Conservation (phyloP, 2,113 vertebrate genomes). For the Garra rufa region DNA sequence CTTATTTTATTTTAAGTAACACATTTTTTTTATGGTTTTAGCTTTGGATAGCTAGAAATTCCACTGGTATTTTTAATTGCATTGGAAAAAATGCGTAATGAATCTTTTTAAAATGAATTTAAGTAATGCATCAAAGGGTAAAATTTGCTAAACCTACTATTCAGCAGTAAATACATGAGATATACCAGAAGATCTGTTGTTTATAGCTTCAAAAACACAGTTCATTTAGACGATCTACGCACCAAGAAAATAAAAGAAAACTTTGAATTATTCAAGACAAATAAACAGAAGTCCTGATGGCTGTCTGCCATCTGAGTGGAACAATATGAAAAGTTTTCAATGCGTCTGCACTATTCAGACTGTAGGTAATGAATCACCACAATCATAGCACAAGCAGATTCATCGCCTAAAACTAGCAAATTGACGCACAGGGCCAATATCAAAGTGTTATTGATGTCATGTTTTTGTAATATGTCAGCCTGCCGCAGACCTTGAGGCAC, state of each 20-base stretch:
- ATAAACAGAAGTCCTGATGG: conserved; percentile 1
- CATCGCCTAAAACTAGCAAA: background rate
- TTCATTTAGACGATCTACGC: background rate
- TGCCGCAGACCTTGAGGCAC: background rate
- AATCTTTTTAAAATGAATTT: background rate
- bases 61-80: background rate
- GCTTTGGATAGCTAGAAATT: background rate
- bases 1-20: background rate
- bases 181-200: background rate
- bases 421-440: background rate
- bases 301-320: background rate
- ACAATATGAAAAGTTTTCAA: background rate
- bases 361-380: conserved; percentile 15
- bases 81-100: background rate
- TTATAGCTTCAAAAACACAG: background rate
- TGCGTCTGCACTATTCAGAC: background rate
- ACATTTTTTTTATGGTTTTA: background rate
- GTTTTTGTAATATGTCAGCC: background rate
- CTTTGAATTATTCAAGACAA: background rate
- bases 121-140: background rate
- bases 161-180: background rate
- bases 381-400: conserved; percentile 1
- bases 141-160: background rate
- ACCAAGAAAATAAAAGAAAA: background rate
- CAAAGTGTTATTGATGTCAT: background rate